A percentile compares a stretch with the other conserved stretches of the same genome.
These are phyloP conservation scores for Ornithoptera alexandrae DNA, from an alignment of 2,888 invertebrate species.

Conservation along the genomic window DNA sequence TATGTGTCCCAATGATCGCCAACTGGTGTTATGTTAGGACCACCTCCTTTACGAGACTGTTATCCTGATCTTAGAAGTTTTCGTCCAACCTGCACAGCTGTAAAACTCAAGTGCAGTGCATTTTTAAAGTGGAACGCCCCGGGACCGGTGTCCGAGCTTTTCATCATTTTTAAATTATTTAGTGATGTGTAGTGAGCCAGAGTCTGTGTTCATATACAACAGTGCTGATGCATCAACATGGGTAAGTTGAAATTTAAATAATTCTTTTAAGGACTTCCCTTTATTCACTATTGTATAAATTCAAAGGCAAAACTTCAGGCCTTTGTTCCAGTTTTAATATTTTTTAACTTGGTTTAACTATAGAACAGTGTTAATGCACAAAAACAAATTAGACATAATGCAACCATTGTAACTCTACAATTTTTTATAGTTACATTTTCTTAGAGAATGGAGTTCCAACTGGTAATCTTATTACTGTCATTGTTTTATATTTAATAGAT, in stretches of 20 bases:
- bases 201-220: constrained; percentile 50
- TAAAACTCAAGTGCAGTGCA: constrained; percentile 76
- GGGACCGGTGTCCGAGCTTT: constrained; percentile 58
- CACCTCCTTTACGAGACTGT: constrained; percentile 70
- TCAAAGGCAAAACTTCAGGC: not conserved
- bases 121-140: constrained; percentile 78
- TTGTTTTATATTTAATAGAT: too few relatives aligned
- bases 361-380: too few relatives aligned
- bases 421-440: too few relatives aligned
- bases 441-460: too few relatives aligned
- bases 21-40: constrained; percentile 50
- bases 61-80: constrained; percentile 62
- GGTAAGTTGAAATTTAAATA: constrained; percentile 58
- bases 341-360: too few relatives aligned
- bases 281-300: not conserved
- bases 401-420: too few relatives aligned
- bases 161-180: constrained; percentile 77
- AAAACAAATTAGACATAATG: too few relatives aligned
- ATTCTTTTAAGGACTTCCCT: constrained; percentile 35
- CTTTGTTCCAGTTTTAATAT: too few relatives aligned
- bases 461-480: too few relatives aligned
- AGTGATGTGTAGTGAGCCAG: constrained; percentile 69
- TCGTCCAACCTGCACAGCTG: constrained; percentile 74
- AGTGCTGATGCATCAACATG: constrained; percentile 43
- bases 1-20: constrained; percentile 39